phyloP scores from a whole-genome alignment of 2,888 invertebrate genomes.

The Gari tellinella region DNA sequence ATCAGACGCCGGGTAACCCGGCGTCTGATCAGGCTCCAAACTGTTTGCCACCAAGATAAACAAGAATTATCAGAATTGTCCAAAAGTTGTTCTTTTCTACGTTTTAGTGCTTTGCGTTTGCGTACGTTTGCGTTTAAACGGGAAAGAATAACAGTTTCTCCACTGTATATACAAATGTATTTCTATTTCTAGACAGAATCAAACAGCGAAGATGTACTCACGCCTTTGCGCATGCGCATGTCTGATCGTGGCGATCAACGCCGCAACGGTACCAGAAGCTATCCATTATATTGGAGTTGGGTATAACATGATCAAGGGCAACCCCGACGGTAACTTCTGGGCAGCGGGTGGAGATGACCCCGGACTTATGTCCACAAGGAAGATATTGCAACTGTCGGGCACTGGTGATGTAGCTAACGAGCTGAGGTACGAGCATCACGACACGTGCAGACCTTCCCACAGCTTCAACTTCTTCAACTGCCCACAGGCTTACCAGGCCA shows the following conservation, averaged over 20 bases:
- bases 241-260: slow-evolving; percentile 32
- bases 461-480: slow-evolving; percentile 54
- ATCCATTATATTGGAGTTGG: slow-evolving; percentile 60
- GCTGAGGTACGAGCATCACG: slow-evolving; percentile 53
- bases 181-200: too few species aligned
- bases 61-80: too few species aligned
- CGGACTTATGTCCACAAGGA: slow-evolving; percentile 52
- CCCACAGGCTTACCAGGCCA: slow-evolving; percentile 52
- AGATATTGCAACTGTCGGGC: slow-evolving; percentile 40
- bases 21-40: too few species aligned
- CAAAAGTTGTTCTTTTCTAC: too few species aligned
- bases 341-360: slow-evolving; percentile 58
- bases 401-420: slow-evolving; percentile 36
- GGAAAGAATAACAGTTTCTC: too few species aligned
- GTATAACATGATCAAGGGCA: slow-evolving; percentile 51
- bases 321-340: slow-evolving; percentile 63
- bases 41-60: too few species aligned
- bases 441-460: slow-evolving; percentile 49
- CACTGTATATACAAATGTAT: too few species aligned
- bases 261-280: slow-evolving; percentile 49
- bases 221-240: too few species aligned
- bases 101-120: too few species aligned
- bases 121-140: too few species aligned
- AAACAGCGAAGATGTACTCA: too few species aligned
- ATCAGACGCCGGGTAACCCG: too few species aligned